Base-by-base conservation (phyloP, 2,888 invertebrate genomes). In the Epinotia brunnichana region DNA sequence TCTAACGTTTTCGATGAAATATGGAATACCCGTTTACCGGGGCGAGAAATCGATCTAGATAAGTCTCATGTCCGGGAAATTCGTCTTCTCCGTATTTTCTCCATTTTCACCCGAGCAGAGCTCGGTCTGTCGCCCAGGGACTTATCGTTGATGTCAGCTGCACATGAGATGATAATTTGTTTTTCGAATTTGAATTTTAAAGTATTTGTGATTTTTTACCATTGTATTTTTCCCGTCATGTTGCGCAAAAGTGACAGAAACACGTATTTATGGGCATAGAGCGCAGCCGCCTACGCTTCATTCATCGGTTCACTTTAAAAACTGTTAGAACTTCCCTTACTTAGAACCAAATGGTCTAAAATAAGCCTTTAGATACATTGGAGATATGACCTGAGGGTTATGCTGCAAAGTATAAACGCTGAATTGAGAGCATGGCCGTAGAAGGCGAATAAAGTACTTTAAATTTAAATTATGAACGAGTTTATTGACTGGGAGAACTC, bases 381-480 rank as follows among this genome's bases (percentile, higher is more conserved):
- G 39, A 11, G 11, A 10, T n/a, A 39, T 4, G 54, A 2, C 64
- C 5, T 0, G 41, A 66, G 15, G 39, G 1, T 21, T 64, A 39
- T 54, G 9, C 9, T 10, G 17, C 15, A 3, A 19, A 4, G 2
- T 21, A 21, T 39, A 54, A 54, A 66, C 19, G 39, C 19, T 21
- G 21, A 70, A 70, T 70, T 64, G 64, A 57, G 57, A 70, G 17
- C 70, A 59, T 48, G 19, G n/a, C 39, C 41, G 41, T 35, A 70
- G 2, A 64, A 15, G 64, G 41, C 4, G n/a, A 51, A 64, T 51
- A 19, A 15, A 39, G 39, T 57, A 39, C 57, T 60, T 48, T 19
- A 15, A 59, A 35, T 11, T 19, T 48, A 11, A 44, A 19, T 44
- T 21, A 29, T 10, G 4, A 21, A 15, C 3, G 13, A n/a, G n/a